Evolutionary conservation across 2,113 vertebrate species (phyloP).

Genomic region (Microcebus murinus): DNA sequence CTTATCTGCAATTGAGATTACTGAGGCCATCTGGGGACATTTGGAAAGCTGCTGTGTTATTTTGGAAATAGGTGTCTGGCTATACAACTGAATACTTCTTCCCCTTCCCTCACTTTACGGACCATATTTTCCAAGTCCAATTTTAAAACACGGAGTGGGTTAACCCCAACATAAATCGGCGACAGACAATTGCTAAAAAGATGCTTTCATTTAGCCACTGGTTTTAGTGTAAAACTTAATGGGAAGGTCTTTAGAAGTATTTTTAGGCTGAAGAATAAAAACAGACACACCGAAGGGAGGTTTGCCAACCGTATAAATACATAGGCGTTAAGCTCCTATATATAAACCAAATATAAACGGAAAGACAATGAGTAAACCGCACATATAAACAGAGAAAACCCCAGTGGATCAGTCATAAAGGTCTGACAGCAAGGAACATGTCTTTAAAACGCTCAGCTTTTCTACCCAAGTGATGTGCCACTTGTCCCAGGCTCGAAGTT

Average conservation of each 20-base stretch:
- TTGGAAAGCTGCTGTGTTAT: neutral
- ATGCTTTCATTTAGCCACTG: conserved; percentile 48
- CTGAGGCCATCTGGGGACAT: conserved; percentile 46
- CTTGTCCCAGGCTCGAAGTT: conserved; percentile 46
- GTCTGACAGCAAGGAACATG: conserved; percentile 61
- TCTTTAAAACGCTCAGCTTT: conserved; percentile 59
- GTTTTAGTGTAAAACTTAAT: conserved; percentile 44
- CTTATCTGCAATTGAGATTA: conserved; percentile 61
- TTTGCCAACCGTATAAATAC: conserved; percentile 73
- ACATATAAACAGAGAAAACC: conserved; percentile 59
- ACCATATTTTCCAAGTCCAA: conserved; percentile 36
- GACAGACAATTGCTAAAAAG: conserved; percentile 22
- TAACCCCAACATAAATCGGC: conserved; percentile 40
- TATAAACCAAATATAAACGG: conserved; percentile 68
- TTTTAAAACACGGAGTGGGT: conserved; percentile 39
- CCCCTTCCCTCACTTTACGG: neutral
- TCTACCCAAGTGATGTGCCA: conserved; percentile 39
- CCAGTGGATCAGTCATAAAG: conserved; percentile 61
- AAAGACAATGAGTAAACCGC: conserved; percentile 74
- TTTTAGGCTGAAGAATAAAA: conserved; percentile 75
- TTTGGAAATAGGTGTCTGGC: conserved; percentile 37
- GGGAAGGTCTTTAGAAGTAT: conserved; percentile 59
- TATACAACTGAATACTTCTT: conserved; percentile 11
- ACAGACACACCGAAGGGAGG: conserved; percentile 65
- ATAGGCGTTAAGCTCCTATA: conserved; percentile 55